Evolutionary conservation across 2,888 invertebrate genomes (phyloP).

Genomic region (Notocelia uddmanniana): DNA sequence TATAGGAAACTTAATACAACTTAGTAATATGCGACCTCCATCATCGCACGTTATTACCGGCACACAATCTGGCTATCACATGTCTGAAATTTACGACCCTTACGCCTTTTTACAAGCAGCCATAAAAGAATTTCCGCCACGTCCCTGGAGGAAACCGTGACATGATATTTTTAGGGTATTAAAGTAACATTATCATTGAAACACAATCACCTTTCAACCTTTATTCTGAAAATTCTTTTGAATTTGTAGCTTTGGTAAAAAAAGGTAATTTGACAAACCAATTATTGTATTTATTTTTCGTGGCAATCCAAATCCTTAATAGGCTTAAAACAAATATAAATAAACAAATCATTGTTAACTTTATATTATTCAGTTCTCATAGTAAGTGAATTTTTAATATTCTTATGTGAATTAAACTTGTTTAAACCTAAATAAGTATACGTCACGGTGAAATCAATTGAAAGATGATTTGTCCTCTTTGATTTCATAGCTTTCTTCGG

Average conservation of each 20-base stretch:
- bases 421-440: too few relatives aligned
- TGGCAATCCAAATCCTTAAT: too few relatives aligned
- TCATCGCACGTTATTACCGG: conserved; percentile 44
- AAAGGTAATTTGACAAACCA: background rate
- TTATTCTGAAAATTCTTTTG: background rate
- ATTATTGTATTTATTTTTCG: background rate
- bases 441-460: too few relatives aligned
- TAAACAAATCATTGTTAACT: too few relatives aligned
- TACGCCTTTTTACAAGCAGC: conserved; percentile 48
- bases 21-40: conserved; percentile 33
- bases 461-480: too few relatives aligned
- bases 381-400: too few relatives aligned
- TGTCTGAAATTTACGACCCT: conserved; percentile 49
- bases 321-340: too few relatives aligned
- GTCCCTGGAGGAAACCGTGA: conserved; percentile 48
- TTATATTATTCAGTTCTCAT: too few relatives aligned
- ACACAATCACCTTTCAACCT: conserved; percentile 13
- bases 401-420: too few relatives aligned
- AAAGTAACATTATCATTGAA: conserved; percentile 22
- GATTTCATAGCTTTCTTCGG: too few relatives aligned
- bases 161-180: conserved; percentile 45
- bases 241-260: background rate
- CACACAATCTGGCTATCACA: conserved; percentile 49
- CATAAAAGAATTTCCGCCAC: conserved; percentile 51
- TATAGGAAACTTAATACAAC: conserved; percentile 36